Evolutionary conservation across 2,113 vertebrate species (phyloP).

Genomic region (Craseonycteris thonglongyai): DNA sequence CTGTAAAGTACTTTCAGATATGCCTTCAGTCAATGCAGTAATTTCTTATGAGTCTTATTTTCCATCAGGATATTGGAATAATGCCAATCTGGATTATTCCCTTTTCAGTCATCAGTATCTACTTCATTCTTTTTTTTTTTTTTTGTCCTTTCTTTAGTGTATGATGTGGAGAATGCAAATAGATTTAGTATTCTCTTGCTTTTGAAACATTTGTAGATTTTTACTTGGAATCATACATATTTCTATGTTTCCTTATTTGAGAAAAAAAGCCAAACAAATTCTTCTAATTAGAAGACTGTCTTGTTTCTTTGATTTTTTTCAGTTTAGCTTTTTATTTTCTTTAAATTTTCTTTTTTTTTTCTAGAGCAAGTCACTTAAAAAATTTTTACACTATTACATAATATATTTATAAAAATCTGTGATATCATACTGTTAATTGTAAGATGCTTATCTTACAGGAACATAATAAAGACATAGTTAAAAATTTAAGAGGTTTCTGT

Average conservation of each 20-base stretch:
- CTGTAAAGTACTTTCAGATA: slow-evolving; percentile 23
- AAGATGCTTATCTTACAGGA: background rate
- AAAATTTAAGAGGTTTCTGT: background rate
- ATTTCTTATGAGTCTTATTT: background rate
- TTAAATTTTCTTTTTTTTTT: background rate
- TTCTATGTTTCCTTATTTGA: background rate
- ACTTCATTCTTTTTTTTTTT: background rate
- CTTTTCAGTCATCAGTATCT: background rate
- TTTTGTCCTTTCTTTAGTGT: background rate
- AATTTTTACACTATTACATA: background rate
- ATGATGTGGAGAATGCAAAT: background rate
- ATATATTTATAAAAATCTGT: background rate
- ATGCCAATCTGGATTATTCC: background rate
- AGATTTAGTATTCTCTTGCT: background rate
- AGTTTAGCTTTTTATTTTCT: background rate
- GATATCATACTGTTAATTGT: background rate
- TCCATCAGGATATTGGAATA: background rate
- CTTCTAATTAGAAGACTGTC: background rate
- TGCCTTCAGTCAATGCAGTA: background rate
- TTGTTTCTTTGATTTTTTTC: background rate
- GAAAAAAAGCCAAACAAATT: background rate
- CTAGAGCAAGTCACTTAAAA: background rate
- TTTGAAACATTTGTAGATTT: background rate
- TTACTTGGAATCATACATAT: background rate
- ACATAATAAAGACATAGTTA: background rate